Base-by-base conservation (phyloP, 2,888 invertebrate species). In the Clitarchus hookeri region DNA sequence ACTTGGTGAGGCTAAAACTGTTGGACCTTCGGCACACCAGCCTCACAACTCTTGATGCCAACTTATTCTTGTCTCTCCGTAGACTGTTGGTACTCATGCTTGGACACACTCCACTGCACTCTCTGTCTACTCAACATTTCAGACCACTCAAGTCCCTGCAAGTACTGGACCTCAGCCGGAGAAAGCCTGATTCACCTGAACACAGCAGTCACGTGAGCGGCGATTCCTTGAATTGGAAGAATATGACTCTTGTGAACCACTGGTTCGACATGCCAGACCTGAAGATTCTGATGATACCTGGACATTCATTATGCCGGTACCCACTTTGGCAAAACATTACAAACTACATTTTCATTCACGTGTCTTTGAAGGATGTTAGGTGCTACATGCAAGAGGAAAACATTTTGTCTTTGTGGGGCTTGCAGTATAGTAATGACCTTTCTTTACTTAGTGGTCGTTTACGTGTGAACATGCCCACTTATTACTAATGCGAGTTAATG, bases 221-320 rank as follows among this genome's bases (percentile, higher is more conserved):
- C 8, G 65, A 65, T 9, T 23, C n/a, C 65, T 65, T 65, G 23
- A 65, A 16, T n/a, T 65, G 65, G 65, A 65, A 6, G 8, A 65
- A 65, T 19, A 65, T 65, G 19, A 65, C 65, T 65, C 23, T 65
- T 23, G 16, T 65, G 16, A 65, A 65, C 65, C 65, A 65, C 65
- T 65, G 65, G 65, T 65, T 65, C n/a, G 65, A 65, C 65, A 65
- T 65, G 65, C 65, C 65, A 23, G 65, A 65, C 16, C 65, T 65
- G 65, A 65, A 65, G 65, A 65, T 65, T n/a, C 65, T 65, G n/a
- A 65, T 65, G 65, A n/a, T 65, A 65, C 65, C 65, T 65, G 65
- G 65, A 65, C 65, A 65, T 65, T 23, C 65, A n/a, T 65, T 65
- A n/a, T 65, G 65, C n/a, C n/a, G 65, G n/a, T 65, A 65, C 8